Percentiles rank a stretch among this genome's conserved stretches.
phyloP scores from a whole-genome alignment of 1,140 invertebrate genomes.

The Drosophila prosaltans region DNA sequence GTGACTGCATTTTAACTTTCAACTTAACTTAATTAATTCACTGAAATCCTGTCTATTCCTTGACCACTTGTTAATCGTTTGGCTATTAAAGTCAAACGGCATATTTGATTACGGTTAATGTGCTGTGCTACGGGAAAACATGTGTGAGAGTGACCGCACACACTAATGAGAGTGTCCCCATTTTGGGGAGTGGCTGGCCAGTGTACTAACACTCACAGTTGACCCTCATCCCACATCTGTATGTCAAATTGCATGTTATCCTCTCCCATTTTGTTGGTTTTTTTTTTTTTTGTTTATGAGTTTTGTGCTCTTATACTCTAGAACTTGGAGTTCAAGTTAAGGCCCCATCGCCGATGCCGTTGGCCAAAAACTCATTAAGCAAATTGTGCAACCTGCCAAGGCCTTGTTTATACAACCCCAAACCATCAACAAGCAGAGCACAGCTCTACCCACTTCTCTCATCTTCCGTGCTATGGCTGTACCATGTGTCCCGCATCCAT shows the following conservation, averaged over 20 bases:
- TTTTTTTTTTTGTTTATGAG: too few species aligned
- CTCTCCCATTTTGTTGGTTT: too few species aligned
- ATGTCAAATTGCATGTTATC: slow-evolving; percentile 4
- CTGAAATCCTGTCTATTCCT: slow-evolving; percentile 1
- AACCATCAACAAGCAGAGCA: not conserved
- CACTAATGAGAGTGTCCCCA: slow-evolving; percentile 10
- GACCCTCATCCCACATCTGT: not conserved
- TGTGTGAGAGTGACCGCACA: not conserved
- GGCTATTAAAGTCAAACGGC: slow-evolving; percentile 9
- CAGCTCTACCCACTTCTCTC: not conserved
- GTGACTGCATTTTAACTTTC: too few species aligned
- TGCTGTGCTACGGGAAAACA: not conserved
- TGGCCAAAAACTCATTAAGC: slow-evolving; percentile 64
- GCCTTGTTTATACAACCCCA: slow-evolving; percentile 18
- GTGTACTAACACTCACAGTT: not conserved
- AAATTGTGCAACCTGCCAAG: slow-evolving; percentile 51
- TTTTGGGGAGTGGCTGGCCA: not conserved
- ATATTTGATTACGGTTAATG: slow-evolving; percentile 16
- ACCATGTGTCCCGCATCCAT: not conserved
- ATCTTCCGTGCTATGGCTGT: too few species aligned
- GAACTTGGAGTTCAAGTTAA: not conserved
- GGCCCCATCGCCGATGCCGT: slow-evolving; percentile 17
- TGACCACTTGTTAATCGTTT: slow-evolving; percentile 1
- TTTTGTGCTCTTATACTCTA: not conserved
- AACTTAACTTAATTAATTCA: slow-evolving; percentile 7